Evolutionary conservation across 2,113 vertebrate genomes (phyloP), one percentile per base, ranked within the genome.

Genomic region (Strix uralensis): DNA sequence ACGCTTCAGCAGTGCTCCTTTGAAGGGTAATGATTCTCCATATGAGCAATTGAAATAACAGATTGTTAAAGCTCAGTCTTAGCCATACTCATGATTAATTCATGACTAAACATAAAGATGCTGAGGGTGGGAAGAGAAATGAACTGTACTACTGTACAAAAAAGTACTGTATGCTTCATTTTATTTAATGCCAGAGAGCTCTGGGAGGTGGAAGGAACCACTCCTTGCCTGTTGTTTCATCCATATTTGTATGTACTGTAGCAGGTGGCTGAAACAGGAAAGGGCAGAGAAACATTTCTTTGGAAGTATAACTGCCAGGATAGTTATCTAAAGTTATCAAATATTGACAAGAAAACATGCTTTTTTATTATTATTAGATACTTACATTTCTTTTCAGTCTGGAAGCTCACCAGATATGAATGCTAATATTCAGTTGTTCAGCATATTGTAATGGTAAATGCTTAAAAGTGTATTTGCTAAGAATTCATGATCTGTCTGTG

Each of bases 381-480:
- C 78, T 88, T 95, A 61, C 23, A 88, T 95, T 81, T 95, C 57
- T 95, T 97, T 97, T 96, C 74, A 94, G 84, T 98, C 93, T 96
- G 97, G 86, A 97, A 96, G 96, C 95, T 98, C 89, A 96, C 96
- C 97, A 98, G 98, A 98, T 97, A 94, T 84, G 96, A 98, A 98
- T 98, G 96, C 95, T 98, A 98, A 94, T 98, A 96, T 91, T 97
- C 85, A 97, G 51, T 97, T 98, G 96, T 98, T 98, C 91, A 94
- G 97, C 97, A 94, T 97, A 96, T 97, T 98, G 97, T 98, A 97
- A 98, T 96, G 95, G 97, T 98, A 98, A 98, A 98, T 97, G 98
- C 97, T 98, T 98, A 97, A 92, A 90, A 96, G 88, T 98, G 98
- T 98, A 97, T 98, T 98, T 98, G 98, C 97, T 97, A 98, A 98